A percentile compares a stretch with the other conserved stretches of the same genome.
These are phyloP conservation scores for Acanthopleura granulata DNA, from an alignment of 2,888 invertebrate species.

Conservation along the genomic window DNA sequence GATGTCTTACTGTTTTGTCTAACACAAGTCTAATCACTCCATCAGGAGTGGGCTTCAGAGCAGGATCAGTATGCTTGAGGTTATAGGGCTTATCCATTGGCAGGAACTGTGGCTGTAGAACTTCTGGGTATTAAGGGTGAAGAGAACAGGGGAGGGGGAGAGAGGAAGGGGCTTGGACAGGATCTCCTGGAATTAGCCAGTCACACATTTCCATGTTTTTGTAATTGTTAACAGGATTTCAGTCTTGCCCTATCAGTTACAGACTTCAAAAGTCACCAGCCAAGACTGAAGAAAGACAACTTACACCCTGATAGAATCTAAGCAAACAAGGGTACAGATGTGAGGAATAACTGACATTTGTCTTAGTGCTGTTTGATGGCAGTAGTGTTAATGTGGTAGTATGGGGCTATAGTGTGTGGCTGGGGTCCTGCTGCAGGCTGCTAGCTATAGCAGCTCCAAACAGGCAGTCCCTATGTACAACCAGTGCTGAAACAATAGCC, in stretches of 20 bases:
- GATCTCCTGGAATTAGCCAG: background rate
- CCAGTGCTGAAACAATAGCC: too few relatives aligned
- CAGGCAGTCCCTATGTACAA: too few relatives aligned
- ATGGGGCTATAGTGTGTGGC: background rate
- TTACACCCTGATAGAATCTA: background rate
- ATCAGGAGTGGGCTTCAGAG: too few relatives aligned
- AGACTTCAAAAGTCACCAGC: background rate
- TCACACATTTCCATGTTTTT: background rate
- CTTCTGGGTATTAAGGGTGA: too few relatives aligned
- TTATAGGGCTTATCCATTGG: too few relatives aligned
- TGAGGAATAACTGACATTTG: constrained; percentile 6
- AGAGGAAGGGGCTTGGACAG: background rate
- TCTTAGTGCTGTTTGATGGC: constrained; percentile 13
- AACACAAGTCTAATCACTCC: too few relatives aligned
- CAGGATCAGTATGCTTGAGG: too few relatives aligned
- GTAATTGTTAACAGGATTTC: constrained; percentile 8
- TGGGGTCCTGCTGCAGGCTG: too few relatives aligned
- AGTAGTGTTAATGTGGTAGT: background rate
- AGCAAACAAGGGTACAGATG: background rate
- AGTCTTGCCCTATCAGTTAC: constrained; percentile 13
- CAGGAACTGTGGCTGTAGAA: too few relatives aligned
- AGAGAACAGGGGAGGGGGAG: too few relatives aligned
- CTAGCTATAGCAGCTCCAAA: too few relatives aligned
- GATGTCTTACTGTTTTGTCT: too few relatives aligned
- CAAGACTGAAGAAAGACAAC: constrained; percentile 5